Base-by-base conservation (phyloP, 1,140 invertebrate genomes). In the Pissodes strobi region DNA sequence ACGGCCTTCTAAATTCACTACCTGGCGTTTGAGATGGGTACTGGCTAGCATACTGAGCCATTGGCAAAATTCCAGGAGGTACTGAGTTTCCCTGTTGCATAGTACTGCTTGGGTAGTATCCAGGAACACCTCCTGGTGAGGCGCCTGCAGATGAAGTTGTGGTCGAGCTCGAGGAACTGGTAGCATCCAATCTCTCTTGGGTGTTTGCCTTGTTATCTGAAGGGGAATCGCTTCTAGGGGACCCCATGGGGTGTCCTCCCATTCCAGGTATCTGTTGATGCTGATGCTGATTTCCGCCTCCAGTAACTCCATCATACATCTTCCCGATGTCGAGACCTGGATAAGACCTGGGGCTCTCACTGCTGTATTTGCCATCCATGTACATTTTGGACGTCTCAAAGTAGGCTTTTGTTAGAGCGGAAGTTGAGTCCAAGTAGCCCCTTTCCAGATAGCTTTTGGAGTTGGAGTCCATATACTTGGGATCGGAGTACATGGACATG, bases 331-430 rank as follows among this genome's bases (percentile, higher is more conserved):
- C 89, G 78, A 83, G 85, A 46, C 60, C 46, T 34, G 82, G 63
- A 75, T 82, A 62, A 66, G 74, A 25, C 78, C 81, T 72, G 12
- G 64, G 9, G 15, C 66, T 6, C 49, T 48, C 61, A 62, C 66
- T 37, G 62, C 71, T 73, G 60, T 79, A 82, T 66, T 89, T 88
- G 65, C 85, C 85, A 70, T 90, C 88, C 85, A 90, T 89, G 78
- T 91, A 91, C 80, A 91, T 87, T 73, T 89, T 88, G 6, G 86
- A 87, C 8, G 84, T 83, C 72, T 89, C 87, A 64, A 88, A 87
- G 74, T 92, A 93, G 0, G 89, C 89, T 75, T 92, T 92, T 64
- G 88, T 88, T 12, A 89, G 80, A 1, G 89, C 87, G 0, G 88
- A 88, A 12, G 86, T 86, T 15, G 79, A 78, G 68, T 86, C 85